Conservation (phyloP, 2,113 vertebrate genomes). For the Alces alces region DNA sequence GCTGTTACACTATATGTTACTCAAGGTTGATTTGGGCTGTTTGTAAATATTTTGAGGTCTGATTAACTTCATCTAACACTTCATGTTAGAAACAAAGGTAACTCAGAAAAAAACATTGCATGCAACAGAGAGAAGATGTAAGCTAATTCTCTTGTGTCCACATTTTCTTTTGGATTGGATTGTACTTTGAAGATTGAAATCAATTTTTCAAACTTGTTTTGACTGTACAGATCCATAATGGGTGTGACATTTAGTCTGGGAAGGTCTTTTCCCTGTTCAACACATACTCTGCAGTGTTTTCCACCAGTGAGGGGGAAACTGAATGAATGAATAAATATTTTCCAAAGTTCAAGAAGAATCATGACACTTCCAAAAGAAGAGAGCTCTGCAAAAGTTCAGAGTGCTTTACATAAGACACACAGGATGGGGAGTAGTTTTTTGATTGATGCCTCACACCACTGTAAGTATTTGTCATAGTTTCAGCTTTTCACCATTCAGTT, state of each 20-base stretch:
- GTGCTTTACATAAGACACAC: background rate
- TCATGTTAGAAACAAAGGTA: background rate
- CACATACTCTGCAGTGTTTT: background rate
- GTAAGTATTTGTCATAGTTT: background rate
- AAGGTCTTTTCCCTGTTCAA: background rate
- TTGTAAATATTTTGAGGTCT: background rate
- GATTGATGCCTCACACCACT: background rate
- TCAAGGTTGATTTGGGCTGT: background rate
- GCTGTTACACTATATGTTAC: background rate
- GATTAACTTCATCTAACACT: background rate
- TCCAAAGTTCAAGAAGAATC: background rate
- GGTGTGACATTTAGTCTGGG: background rate
- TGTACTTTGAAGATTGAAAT: background rate
- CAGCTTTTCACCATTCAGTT: background rate
- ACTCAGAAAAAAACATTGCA: background rate
- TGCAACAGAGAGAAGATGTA: background rate
- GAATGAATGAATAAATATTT: background rate
- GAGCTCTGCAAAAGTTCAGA: background rate
- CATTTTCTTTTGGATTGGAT: background rate
- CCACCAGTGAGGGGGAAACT: background rate
- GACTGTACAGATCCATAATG: background rate
- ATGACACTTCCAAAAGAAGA: background rate
- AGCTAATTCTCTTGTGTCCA: background rate
- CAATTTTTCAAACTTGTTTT: background rate
- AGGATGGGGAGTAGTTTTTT: background rate